Evolutionary conservation across 1,140 invertebrate genomes (phyloP), one percentile per base, ranked within the genome.

Genomic region (Phthorimaea operculella): DNA sequence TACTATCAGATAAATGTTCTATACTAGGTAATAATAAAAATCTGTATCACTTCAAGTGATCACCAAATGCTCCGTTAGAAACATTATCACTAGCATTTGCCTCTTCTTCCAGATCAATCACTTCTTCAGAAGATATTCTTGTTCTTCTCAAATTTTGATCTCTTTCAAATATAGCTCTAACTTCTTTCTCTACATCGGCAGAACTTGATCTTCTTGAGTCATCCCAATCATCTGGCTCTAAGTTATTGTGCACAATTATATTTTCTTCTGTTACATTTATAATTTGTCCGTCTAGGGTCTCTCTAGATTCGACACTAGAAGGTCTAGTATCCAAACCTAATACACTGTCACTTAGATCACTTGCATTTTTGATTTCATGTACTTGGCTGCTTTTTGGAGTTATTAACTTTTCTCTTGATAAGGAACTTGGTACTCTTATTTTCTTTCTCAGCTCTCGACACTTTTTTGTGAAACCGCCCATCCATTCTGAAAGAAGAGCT

Each of bases 391-490:
- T 49, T 57, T 62, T 28, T 8, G 68, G 63, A 2, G 53, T 7
- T 34, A 68, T 63, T 14, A 69, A 21, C 10, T 68, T 52, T 34
- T 74, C 59, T 50, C 52, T 63, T 7, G 70, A 68, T 15, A 36
- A 58, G 8, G 57, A 36, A 47, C 54, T 66, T 53, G 59, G 58
- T 17, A 17, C 12, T 28, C 54, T 48, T 33, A 50, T 61, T 51
- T 74, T 68, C 51, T 66, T 64, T 57, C 62, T 55, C 57, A 65
- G 48, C 10, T 11, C 1, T 39, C 81, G 69, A 55, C 89, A 90
- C 64, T 87, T 79, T 62, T 86, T 87, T 0, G 88, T 83, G 60
- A 90, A 90, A 10, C 90, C 90, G n/a, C 90, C 90, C 57, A 90
- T 86, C 76, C 86, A 90, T 78, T 90, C 89, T 0, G 87, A 90